Percentiles rank a stretch among this genome's conserved stretches.
phyloP scores from a whole-genome alignment of 2,888 invertebrate genomes.

The Tribolium freemani region DNA sequence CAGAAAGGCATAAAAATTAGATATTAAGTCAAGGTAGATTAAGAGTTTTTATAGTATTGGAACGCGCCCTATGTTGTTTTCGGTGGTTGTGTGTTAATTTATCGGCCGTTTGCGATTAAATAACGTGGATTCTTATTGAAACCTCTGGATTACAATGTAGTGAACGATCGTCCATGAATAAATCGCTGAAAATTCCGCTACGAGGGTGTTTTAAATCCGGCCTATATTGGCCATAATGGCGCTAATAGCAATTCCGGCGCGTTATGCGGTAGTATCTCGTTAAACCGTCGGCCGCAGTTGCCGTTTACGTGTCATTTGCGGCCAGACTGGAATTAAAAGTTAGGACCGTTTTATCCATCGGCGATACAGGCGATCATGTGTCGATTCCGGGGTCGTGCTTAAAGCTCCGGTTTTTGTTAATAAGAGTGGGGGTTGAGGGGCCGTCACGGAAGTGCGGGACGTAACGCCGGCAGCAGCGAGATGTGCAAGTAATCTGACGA shows the following conservation, averaged over 20 bases:
- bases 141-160: slow-evolving; percentile 21
- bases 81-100: neutral
- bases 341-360: slow-evolving; percentile 63
- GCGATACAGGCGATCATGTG: slow-evolving; percentile 55
- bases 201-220: slow-evolving; percentile 53
- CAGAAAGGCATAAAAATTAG: no score
- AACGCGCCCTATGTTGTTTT: no score
- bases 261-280: slow-evolving; percentile 67
- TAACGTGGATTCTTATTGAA: slow-evolving; percentile 13
- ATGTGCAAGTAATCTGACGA: slow-evolving; percentile 69
- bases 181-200: slow-evolving; percentile 41
- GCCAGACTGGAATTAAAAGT: slow-evolving; percentile 66
- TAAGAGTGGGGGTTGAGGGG: neutral
- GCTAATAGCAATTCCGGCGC: slow-evolving; percentile 66
- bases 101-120: neutral
- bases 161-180: slow-evolving; percentile 39
- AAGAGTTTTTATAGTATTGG: no score
- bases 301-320: slow-evolving; percentile 67
- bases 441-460: slow-evolving; percentile 22
- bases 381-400: slow-evolving; percentile 27
- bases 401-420: slow-evolving; percentile 2
- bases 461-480: slow-evolving; percentile 56
- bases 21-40: no score
- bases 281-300: slow-evolving; percentile 65
- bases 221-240: slow-evolving; percentile 65